Base-by-base conservation (phyloP, 2,888 invertebrate species). In the Caenorhabditis auriculariae region DNA sequence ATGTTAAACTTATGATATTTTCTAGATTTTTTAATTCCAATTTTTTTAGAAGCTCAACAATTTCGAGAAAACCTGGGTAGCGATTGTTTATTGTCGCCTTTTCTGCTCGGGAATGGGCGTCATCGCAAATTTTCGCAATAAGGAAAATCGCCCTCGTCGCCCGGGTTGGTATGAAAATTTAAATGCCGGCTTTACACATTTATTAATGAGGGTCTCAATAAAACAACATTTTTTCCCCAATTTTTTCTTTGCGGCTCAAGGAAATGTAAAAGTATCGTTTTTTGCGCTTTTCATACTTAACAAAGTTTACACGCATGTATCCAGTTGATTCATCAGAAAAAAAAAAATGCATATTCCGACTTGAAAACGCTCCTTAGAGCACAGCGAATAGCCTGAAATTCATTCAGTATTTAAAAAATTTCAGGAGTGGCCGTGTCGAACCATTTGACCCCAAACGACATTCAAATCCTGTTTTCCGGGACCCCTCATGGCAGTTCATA, bases 381-480 rank as follows among this genome's bases (percentile, higher is more conserved):
- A n/a, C n/a, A n/a, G n/a, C n/a, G n/a, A n/a, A n/a, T n/a, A n/a
- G n/a, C n/a, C n/a, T n/a, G n/a, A n/a, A n/a, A n/a, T n/a, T n/a
- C n/a, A n/a, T n/a, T n/a, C n/a, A 9, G 49, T 21, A 15, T 59
- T 59, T 56, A n/a, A 7, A 23, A 26, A 38, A 49, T 27, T 47
- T 47, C 29, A 65, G 76, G 76, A 35, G 65, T 77, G 5, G 73
- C 72, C 23, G 71, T 77, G 17, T 52, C 77, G 6, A 77, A 77
- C 46, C 77, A 77, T 51, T 45, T 77, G 39, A 67, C 70, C 15
- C 77, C 77, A 17, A 77, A 77, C 47, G 77, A 77, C 51, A 66
- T 77, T 42, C 76, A 74, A 47, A 70, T 77, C 41, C 57, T 77
- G n/a, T 75, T 67, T 37, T 73, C 73, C 26, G 76, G 75, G 21